Evolutionary conservation across 2,113 vertebrate species (phyloP), one percentile per base, ranked within the genome.

Genomic region (Menura novaehollandiae): DNA sequence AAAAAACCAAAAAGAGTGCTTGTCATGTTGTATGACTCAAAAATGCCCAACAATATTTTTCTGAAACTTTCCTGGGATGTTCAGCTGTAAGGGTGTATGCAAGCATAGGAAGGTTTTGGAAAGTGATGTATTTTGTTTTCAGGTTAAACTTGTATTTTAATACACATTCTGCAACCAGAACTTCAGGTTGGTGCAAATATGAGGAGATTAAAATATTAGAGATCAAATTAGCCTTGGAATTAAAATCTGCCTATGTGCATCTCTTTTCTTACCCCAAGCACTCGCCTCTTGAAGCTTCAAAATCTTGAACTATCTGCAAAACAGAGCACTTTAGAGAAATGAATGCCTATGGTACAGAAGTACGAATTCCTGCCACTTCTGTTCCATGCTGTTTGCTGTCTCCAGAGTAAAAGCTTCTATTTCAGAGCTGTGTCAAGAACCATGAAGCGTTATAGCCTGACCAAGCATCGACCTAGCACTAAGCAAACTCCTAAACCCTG

Each of bases 321-420:
- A 62, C 49, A 58, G 67, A 91, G 37, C 32, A 32, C 37, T 58
- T 19, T 9, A 79, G 73, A 89, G 53, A 85, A 88, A 79, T 1
- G 4, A 88, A 77, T 66, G 59, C 39, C 49, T 83, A 41, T 1
- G 0, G 37, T 92, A 72, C n/a, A 88, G 80, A 92, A 91, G 49
- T 85, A 85, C 0, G 1, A 86, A 91, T 87, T 91, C 33, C 73
- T 95, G 81, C 52, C 49, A 76, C 76, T 93, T 96, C 43, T 92
- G 35, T 94, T 94, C 93, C 46, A 85, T 73, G 86, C 10, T 93
- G 83, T 78, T 91, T 87, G 49, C 35, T 92, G 95, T 95, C 96
- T 82, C 96, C 49, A 91, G 96, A 92, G 96, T 87, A 96, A 96
- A 96, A 96, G 96, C 92, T 96, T 96, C 96, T 97, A 76, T 97